phyloP scores from a whole-genome alignment of 2,797 vertebrate species.

The Discoglossus pictus region DNA sequence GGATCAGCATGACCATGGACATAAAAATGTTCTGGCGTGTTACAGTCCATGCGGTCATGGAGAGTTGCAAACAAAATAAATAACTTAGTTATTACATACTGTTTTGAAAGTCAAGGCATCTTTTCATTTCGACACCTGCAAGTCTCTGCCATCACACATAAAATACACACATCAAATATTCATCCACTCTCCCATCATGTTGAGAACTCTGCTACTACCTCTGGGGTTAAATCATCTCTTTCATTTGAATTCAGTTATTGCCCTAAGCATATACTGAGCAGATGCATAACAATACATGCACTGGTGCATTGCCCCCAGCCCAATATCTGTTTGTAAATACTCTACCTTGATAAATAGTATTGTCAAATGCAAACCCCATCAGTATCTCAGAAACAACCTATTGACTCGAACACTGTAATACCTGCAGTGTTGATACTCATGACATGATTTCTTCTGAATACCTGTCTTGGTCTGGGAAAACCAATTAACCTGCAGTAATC shows the following conservation, averaged over 20 bases:
- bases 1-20: too few species aligned
- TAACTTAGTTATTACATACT: neutral
- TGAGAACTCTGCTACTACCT: neutral
- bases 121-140: conserved; percentile 1
- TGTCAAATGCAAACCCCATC: neutral
- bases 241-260: neutral
- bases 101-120: neutral
- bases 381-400: neutral
- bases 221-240: neutral
- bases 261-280: neutral
- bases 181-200: neutral
- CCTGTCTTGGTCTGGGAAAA: too few species aligned
- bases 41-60: too few species aligned
- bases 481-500: conserved; percentile 6
- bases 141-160: neutral
- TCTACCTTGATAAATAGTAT: conserved; percentile 3
- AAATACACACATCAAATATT: conserved; percentile 4
- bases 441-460: too few species aligned
- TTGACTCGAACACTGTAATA: neutral
- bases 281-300: neutral
- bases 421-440: too few species aligned
- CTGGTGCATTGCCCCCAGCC: neutral
- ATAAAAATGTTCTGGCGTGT: too few species aligned
- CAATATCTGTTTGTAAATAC: neutral
- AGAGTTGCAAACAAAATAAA: too few species aligned